Conservation (phyloP, 1,140 invertebrate species). For the Calliopsis andreniformis region DNA sequence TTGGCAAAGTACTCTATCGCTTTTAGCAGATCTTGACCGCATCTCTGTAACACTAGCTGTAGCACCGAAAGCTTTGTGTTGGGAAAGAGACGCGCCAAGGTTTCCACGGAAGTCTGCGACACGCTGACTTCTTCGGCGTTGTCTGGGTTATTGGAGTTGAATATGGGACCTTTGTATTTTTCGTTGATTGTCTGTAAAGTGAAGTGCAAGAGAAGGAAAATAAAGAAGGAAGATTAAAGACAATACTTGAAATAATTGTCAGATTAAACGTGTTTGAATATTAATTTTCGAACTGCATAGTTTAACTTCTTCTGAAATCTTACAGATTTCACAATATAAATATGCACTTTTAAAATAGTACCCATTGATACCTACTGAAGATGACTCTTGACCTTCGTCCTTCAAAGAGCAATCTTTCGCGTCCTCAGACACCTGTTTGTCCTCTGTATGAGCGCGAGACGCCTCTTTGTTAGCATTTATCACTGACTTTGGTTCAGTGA, state of each 20-base stretch:
- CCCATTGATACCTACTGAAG: background rate
- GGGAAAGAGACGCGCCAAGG: conserved; percentile 92
- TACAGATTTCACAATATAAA: no score
- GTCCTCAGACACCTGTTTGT: conserved; percentile 9
- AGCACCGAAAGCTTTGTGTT: conserved; percentile 92
- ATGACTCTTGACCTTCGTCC: background rate
- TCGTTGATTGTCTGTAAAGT: background rate
- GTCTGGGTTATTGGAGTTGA: conserved; percentile 47
- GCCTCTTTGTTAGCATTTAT: background rate
- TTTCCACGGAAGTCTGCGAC: conserved; percentile 88
- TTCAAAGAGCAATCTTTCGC: background rate
- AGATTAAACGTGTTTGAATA: no score
- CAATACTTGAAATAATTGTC: no score
- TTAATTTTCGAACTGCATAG: no score
- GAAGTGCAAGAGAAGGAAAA: no score
- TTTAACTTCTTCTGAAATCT: no score
- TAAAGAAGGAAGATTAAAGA: no score
- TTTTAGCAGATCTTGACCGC: conserved; percentile 92
- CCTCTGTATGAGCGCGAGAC: background rate
- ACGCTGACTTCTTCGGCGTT: conserved; percentile 67
- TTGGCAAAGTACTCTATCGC: conserved; percentile 86
- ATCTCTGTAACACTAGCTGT: conserved; percentile 92
- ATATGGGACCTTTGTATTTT: conserved; percentile 39
- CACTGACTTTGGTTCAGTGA: conserved; percentile 84
- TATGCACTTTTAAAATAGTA: background rate